Base-by-base conservation (phyloP, 2,797 vertebrate species). In the Bradypodion ventrale region DNA sequence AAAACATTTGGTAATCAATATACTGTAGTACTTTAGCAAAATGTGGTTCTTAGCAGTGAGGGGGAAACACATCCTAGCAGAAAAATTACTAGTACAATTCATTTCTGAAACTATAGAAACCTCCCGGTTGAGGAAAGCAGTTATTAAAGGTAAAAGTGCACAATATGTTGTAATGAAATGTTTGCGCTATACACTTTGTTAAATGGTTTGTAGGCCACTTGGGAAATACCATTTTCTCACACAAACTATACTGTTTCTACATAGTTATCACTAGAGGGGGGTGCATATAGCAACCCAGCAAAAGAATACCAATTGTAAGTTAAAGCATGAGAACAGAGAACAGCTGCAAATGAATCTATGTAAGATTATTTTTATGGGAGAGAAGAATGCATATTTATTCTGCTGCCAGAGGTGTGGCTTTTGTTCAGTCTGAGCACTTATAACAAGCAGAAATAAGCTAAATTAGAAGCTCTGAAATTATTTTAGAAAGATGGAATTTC, bases 131-230 rank as follows among this genome's bases (percentile, higher is more conserved):
- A 96, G 89, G 92, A 95, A 95, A 95, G 94, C 93, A 94, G 96
- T 96, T 96, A 96, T 96, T 96, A 96, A 95, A 96, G 93, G 92
- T 93, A 96, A 95, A 95, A 96, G 93, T 93, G 95, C 93, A 94
- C 95, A 96, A 93, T 95, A 95, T 93, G 95, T 88, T 96, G 95
- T 96, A 97, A 96, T 96, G 95, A 96, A 96, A 96, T 94, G 95
- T 95, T 95, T 95, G 95, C 90, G 92, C 94, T 96, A 84, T 94
- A 87, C 93, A 91, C 93, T 96, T 96, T 95, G 95, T 96, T 97
- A 96, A 96, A 94, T n/a, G 87, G 90, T 96, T 96, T 96, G 95
- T 94, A 91, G 89, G 94, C 78, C 96, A 83, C 83, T 72, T 87
- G 96, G 96, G 96, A 96, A 96, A 96, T 96, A 94, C 92, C 80